These are phyloP conservation scores for Pseudoips prasinana DNA, from an alignment of 2,888 invertebrate species.

Conservation along the genomic window DNA sequence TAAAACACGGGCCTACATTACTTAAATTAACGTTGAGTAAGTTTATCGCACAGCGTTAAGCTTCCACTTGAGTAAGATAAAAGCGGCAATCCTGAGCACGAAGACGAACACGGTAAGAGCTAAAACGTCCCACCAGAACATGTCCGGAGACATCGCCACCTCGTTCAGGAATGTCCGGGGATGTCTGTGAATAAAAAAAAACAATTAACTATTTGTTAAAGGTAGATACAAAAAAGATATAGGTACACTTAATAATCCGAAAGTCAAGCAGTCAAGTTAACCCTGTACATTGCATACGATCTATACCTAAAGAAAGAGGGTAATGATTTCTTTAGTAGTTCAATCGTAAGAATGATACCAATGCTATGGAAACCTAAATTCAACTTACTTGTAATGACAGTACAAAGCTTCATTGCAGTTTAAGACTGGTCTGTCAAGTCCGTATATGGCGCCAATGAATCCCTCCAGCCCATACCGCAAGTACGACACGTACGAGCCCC, in stretches of 20 bases:
- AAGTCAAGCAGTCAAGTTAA: too few species aligned
- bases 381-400: slow-evolving; percentile 87
- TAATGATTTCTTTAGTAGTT: background rate
- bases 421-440: slow-evolving; percentile 86
- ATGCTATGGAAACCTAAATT: background rate
- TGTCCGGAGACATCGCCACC: slow-evolving; percentile 90
- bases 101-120: slow-evolving; percentile 87
- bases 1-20: too few species aligned
- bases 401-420: slow-evolving; percentile 89
- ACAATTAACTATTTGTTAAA: background rate
- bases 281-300: too few species aligned
- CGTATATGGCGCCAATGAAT: slow-evolving; percentile 91
- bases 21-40: too few species aligned
- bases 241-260: too few species aligned
- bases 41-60: slow-evolving; percentile 84
- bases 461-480: slow-evolving; percentile 96
- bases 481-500: slow-evolving; percentile 96
- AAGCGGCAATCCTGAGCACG: slow-evolving; percentile 85
- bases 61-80: slow-evolving; percentile 89
- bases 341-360: background rate
- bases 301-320: background rate
- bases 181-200: slow-evolving; percentile 71
- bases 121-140: slow-evolving; percentile 91
- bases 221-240: background rate
- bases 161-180: slow-evolving; percentile 91